Base-by-base conservation (phyloP, 2,888 invertebrate species). In the Limulus polyphemus region DNA sequence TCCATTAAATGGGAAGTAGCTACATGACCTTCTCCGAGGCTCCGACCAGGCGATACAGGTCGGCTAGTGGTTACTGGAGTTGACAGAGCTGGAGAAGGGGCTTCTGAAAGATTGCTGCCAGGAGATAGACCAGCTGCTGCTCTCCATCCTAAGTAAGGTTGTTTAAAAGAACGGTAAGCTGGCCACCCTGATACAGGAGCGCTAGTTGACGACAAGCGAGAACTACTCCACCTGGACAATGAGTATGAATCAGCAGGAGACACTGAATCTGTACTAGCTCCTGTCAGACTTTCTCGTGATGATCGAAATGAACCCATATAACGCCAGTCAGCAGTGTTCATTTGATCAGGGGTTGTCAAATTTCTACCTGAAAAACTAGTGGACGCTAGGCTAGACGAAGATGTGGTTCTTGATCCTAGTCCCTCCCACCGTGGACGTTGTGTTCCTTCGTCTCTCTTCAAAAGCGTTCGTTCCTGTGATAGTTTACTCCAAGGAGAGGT, bases 391-490 rank as follows among this genome's bases (percentile, higher is more conserved):
- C 76, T 77, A 56, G 75, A 75, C 64, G 90, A 82, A 56, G 90
- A 90, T 56, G 90, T 90, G 69, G 90, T 90, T 80, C 90, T 90
- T 7, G 32, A 32, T 32, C 32, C 32, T 72, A 88, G 82, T 17
- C 80, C 80, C 61, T 79, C 78, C 81, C 81, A 81, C 32, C 54
- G 16, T n/a, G 16, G 16, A 32, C 32, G 32, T 32, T 32, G 32
- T 32, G 32, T 7, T 54, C 32, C 54, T 4, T 54, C 32, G 78
- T 12, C 85, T 85, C 70, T 70, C 69, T 58, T 58, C 49, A 67
- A 49, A 16, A 67, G 59, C 49, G 65, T 65, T 48, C 67, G 64
- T 57, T 67, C 67, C 49, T 65, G 64, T 1, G 61, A 59, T 57
- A 61, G 62, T 52, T 57, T 64, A 57, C 63, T 65, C 62, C 67